These are phyloP conservation scores for western clawed frog (Xenopus tropicalis) DNA, from an alignment of 2,113 vertebrate genomes.

Conservation along the genomic window UCB_Xtro_10.0 CM004448.2:83977001-83977500, in stretches of 20 bases:
- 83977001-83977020: conserved; percentile 50
- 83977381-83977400: background rate
- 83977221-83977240: background rate
- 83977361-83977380: background rate
- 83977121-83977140: conserved; percentile 7
- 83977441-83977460: background rate
- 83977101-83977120: conserved; percentile 16
- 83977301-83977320: background rate
- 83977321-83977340: background rate
- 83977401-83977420: background rate
- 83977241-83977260: background rate
- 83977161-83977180: background rate
- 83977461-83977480: background rate
- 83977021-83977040: conserved; percentile 54
- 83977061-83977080: conserved; percentile 11
- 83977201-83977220: background rate
- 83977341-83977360: background rate
- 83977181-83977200: conserved; percentile 5
- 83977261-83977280: background rate
- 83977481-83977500: conserved; percentile 12
- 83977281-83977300: background rate
- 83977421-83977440: background rate
- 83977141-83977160: conserved; percentile 23
- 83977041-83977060: conserved; percentile 48
- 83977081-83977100: background rate